Evolutionary conservation across 2,113 vertebrate species (phyloP).

Genomic region (Phylloscopus trochiloides): DNA sequence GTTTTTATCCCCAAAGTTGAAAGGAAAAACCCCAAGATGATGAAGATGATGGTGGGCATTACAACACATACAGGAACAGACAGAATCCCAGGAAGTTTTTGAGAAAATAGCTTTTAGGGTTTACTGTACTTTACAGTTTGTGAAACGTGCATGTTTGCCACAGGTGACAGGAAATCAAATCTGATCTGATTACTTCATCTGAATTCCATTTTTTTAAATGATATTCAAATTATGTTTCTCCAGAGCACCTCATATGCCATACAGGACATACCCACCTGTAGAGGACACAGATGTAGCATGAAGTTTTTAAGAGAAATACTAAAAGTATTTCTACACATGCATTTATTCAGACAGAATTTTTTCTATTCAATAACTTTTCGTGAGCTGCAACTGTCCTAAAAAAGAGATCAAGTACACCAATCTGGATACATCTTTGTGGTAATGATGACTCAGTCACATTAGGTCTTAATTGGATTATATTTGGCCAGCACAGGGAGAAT

Average conservation of each 20-base stretch:
- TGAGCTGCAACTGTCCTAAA: not conserved
- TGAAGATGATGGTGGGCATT: not conserved
- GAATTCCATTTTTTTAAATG: not conserved
- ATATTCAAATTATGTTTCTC: not conserved
- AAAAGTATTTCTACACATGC: not conserved
- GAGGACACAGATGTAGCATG: not conserved
- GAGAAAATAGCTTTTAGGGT: not conserved
- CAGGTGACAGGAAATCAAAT: not conserved
- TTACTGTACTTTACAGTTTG: not conserved
- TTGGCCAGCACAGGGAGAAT: not conserved
- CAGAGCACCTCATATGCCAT: not conserved
- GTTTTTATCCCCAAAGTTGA: not conserved
- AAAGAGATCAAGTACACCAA: not conserved
- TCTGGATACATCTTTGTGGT: not conserved
- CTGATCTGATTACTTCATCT: not conserved
- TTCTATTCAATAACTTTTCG: not conserved
- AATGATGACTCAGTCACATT: not conserved
- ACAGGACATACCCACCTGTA: not conserved
- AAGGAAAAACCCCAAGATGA: not conserved
- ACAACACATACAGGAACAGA: not conserved
- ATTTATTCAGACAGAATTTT: not conserved
- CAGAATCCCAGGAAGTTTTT: not conserved
- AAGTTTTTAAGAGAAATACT: not conserved
- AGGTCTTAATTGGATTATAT: not conserved
- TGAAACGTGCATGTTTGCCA: not conserved